phyloP scores from a whole-genome alignment of 1,140 invertebrate genomes.

The Harlomillsia oculata region DNA sequence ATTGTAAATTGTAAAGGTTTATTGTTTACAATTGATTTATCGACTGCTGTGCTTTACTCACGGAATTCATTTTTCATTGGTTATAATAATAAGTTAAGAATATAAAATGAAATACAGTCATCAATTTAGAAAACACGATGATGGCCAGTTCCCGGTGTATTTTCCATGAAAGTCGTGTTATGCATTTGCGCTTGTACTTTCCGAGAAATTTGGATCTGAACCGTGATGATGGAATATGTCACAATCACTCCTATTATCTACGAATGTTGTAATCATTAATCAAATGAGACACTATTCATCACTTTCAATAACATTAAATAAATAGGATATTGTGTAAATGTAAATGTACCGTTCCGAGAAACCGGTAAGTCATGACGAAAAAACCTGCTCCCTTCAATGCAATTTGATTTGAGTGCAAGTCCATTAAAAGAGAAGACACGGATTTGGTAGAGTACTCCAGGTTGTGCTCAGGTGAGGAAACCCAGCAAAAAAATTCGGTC shows the following conservation, averaged over 20 bases:
- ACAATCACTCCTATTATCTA: conserved; percentile 26
- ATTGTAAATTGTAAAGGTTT: too few relatives aligned
- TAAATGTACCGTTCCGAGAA: conserved; percentile 21
- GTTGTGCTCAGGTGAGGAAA: conserved; percentile 2
- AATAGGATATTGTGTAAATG: not conserved
- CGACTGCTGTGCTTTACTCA: too few relatives aligned
- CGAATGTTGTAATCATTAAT: not conserved
- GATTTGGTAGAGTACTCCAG: not conserved
- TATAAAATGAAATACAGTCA: too few relatives aligned
- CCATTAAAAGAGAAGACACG: conserved; percentile 14
- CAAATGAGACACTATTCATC: not conserved
- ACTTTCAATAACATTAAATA: not conserved
- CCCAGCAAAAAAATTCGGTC: conserved; percentile 20
- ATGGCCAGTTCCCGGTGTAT: too few relatives aligned
- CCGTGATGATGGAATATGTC: conserved; percentile 27
- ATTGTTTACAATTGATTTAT: too few relatives aligned
- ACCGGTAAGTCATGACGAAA: conserved; percentile 24
- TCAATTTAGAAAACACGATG: too few relatives aligned
- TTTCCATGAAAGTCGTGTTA: too few relatives aligned
- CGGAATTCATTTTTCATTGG: too few relatives aligned
- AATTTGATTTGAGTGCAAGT: conserved; percentile 24
- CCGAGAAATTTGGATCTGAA: conserved; percentile 26
- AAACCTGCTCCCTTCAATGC: conserved; percentile 16
- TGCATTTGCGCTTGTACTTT: too few relatives aligned
- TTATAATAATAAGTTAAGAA: too few relatives aligned